These are phyloP conservation scores for Sus scrofa DNA, from an alignment of 2,113 vertebrate species.

Conservation along the genomic window T2T-Sscrofa CM000814.6:132142501-132143000, in stretches of 20 bases:
- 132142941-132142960: rapidly evolving
- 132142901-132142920: not conserved
- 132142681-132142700: not conserved
- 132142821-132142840: not conserved
- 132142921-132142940: not conserved
- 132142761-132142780: not conserved
- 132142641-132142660: not conserved
- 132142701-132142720: not conserved
- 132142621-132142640: too few relatives aligned
- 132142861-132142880: not conserved
- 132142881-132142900: not conserved
- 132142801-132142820: not conserved
- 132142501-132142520: not conserved
- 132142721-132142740: not conserved
- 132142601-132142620: rapidly evolving
- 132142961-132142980: not conserved
- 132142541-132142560: not conserved
- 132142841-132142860: not conserved
- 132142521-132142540: not conserved
- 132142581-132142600: not conserved
- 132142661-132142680: not conserved
- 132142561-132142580: not conserved
- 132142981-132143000: not conserved
- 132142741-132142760: not conserved
- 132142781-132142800: not conserved